Evolutionary conservation across 2,888 invertebrate genomes (phyloP).

Genomic region (Tethea ocularis): DNA sequence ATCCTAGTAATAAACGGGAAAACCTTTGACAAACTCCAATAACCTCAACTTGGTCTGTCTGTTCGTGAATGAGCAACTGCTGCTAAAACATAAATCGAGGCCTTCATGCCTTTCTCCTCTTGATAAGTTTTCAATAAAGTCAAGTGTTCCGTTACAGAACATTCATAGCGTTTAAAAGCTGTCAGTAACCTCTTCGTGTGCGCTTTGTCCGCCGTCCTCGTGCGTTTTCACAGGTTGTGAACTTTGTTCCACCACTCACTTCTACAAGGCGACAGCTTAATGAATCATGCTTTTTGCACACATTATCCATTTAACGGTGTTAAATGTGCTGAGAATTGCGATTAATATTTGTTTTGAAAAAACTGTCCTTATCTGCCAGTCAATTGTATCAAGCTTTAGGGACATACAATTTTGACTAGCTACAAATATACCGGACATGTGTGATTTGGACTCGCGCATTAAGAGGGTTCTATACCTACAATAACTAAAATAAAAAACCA

Average conservation of each 20-base stretch:
- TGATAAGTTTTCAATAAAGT: constrained; percentile 58
- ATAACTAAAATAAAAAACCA: too few species aligned
- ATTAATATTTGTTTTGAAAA: not conserved
- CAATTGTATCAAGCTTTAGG: too few species aligned
- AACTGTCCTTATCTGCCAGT: not conserved
- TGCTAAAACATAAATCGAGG: constrained; percentile 60
- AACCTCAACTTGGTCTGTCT: constrained; percentile 37
- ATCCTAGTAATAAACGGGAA: not conserved
- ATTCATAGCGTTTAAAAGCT: constrained; percentile 61
- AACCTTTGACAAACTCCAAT: constrained; percentile 20
- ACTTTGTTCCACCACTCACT: not conserved
- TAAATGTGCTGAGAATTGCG: not conserved
- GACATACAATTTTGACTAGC: too few species aligned
- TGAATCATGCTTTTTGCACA: not conserved
- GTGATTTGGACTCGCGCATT: too few species aligned
- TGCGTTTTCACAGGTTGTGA: constrained; percentile 56
- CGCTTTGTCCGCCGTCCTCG: constrained; percentile 51
- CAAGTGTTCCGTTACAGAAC: constrained; percentile 50
- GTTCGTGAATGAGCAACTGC: constrained; percentile 57
- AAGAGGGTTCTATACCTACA: too few species aligned
- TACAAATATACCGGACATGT: too few species aligned
- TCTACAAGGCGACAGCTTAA: not conserved
- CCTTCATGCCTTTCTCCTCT: constrained; percentile 52
- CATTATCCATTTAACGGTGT: not conserved
- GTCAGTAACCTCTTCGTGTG: constrained; percentile 56